Percentiles rank a stretch among this genome's conserved stretches.
Evolutionary conservation across 1,140 invertebrate genomes (phyloP).

Genomic region (Drosophila lowei): DNA sequence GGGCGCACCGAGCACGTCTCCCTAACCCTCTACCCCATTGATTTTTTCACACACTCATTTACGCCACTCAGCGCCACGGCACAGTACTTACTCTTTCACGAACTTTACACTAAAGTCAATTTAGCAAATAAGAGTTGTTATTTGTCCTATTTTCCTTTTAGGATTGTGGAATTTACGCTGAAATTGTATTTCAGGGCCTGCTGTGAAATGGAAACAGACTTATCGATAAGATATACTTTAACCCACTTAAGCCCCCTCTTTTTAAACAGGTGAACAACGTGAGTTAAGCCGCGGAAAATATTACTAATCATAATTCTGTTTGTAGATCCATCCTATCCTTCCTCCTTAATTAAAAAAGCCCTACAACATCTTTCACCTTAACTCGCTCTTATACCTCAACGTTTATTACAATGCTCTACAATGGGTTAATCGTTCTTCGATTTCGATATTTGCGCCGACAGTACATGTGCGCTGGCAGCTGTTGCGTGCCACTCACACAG

Average conservation of each 20-base stretch:
- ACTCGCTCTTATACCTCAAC: too few relatives aligned
- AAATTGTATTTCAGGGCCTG: slow-evolving; percentile 31
- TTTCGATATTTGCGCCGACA: too few relatives aligned
- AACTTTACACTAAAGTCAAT: slow-evolving; percentile 68
- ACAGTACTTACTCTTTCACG: slow-evolving; percentile 49
- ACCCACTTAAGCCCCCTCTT: background rate
- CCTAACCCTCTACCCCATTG: slow-evolving; percentile 53
- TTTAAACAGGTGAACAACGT: too few relatives aligned
- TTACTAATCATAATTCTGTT: too few relatives aligned
- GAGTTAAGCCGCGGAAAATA: too few relatives aligned
- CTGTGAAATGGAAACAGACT: slow-evolving; percentile 20
- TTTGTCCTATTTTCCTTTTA: slow-evolving; percentile 54
- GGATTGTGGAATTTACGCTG: slow-evolving; percentile 37
- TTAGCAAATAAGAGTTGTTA: slow-evolving; percentile 59
- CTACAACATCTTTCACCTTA: too few relatives aligned
- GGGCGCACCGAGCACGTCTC: slow-evolving; percentile 21
- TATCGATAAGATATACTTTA: too few relatives aligned
- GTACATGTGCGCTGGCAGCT: slow-evolving; percentile 8
- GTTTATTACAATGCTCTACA: too few relatives aligned
- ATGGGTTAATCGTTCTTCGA: too few relatives aligned
- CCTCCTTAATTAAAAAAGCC: too few relatives aligned
- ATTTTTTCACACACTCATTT: slow-evolving; percentile 48
- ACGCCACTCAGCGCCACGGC: background rate
- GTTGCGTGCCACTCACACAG: background rate
- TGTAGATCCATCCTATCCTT: too few relatives aligned